phyloP scores from a whole-genome alignment of 2,113 vertebrate genomes.

The Desmodus rotundus region DNA sequence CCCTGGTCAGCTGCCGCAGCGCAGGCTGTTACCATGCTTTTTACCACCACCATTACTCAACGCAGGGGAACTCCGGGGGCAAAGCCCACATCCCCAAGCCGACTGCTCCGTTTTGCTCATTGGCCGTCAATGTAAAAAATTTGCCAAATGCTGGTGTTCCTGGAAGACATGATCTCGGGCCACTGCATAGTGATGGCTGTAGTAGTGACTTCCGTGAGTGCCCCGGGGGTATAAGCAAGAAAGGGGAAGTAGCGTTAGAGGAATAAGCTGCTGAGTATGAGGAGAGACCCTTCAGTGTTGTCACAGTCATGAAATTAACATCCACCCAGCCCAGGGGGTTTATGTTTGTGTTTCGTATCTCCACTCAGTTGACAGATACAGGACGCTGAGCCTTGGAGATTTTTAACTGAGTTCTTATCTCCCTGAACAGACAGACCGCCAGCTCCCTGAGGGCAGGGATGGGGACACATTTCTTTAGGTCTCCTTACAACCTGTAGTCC shows the following conservation, averaged over 20 bases:
- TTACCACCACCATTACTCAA: not conserved
- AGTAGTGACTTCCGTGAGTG: not conserved
- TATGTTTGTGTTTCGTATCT: fast-evolving
- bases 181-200: not conserved
- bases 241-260: not conserved
- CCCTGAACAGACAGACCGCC: not conserved
- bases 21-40: not conserved
- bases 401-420: not conserved
- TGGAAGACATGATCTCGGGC: not conserved
- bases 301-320: not conserved
- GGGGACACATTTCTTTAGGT: not conserved
- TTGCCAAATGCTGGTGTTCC: constrained; percentile 1
- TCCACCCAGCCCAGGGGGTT: too few relatives aligned
- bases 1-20: not conserved
- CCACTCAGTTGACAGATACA: not conserved
- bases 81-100: not conserved
- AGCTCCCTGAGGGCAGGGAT: not conserved
- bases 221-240: not conserved
- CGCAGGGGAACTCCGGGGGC: not conserved
- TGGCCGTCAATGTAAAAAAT: not conserved
- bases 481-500: not conserved
- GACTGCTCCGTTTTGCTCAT: not conserved
- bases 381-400: not conserved
- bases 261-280: not conserved
- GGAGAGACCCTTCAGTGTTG: not conserved